phyloP scores from a whole-genome alignment of 2,888 invertebrate genomes.

The Leptopilina myrica region DNA sequence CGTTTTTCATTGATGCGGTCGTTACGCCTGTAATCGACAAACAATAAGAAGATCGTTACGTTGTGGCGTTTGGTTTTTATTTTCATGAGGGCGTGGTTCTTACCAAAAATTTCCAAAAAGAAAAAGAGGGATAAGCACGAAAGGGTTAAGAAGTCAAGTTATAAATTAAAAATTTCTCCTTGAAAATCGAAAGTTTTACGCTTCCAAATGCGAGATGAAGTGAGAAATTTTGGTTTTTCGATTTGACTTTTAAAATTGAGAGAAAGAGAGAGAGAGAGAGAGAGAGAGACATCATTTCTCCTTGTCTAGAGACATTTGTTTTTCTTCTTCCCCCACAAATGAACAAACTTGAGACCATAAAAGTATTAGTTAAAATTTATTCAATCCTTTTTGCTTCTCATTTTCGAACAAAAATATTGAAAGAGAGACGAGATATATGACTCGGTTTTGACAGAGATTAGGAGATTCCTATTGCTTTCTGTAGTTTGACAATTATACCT shows the following conservation, averaged over 20 bases:
- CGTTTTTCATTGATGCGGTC: constrained; percentile 4
- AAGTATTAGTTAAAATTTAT: constrained; percentile 23
- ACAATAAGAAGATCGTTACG: constrained; percentile 62
- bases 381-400: constrained; percentile 6
- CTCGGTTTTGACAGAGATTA: neutral
- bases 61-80: constrained; percentile 56
- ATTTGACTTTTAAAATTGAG: no score
- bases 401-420: neutral
- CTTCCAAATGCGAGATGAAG: neutral
- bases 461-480: neutral
- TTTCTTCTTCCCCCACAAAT: no score
- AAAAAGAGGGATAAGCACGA: neutral
- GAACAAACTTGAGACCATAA: neutral
- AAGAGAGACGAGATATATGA: neutral
- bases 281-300: no score
- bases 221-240: no score
- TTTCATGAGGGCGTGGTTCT: constrained; percentile 28
- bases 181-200: neutral
- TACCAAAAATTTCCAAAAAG: neutral
- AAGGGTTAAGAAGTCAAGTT: constrained; percentile 44
- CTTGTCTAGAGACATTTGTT: no score
- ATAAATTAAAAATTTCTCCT: constrained; percentile 27
- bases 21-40: constrained; percentile 50
- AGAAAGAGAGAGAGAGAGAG: no score
- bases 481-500: neutral